A percentile compares a stretch with the other conserved stretches of the same genome.
Evolutionary conservation across 2,797 vertebrate species (phyloP).

Genomic region (Girardinus metallicus): DNA sequence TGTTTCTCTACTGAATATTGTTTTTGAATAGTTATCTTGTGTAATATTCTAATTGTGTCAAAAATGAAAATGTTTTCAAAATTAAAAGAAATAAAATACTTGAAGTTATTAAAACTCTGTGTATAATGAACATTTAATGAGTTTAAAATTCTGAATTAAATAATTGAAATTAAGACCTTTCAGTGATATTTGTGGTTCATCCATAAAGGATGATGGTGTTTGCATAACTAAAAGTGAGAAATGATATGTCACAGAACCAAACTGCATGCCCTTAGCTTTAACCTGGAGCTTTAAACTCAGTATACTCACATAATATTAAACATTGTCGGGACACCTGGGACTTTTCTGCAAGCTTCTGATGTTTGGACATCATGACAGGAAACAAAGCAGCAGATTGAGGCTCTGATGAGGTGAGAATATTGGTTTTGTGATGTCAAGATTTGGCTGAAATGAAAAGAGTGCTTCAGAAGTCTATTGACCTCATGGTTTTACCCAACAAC

Average conservation of each 20-base stretch:
- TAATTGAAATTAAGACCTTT: neutral
- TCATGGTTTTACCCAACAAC: neutral
- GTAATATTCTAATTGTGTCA: neutral
- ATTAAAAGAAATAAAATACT: neutral
- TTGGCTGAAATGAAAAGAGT: constrained; percentile 6
- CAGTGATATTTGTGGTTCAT: neutral
- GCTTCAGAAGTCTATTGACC: constrained; percentile 1
- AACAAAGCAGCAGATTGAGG: neutral
- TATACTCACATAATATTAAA: neutral
- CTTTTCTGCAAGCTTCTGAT: neutral
- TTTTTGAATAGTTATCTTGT: neutral
- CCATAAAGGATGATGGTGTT: neutral
- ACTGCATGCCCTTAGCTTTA: neutral
- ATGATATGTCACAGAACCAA: neutral
- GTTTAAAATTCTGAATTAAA: neutral
- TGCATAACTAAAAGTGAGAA: neutral
- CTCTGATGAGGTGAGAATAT: neutral
- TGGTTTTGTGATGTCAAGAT: neutral
- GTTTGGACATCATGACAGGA: neutral
- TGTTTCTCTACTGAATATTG: neutral
- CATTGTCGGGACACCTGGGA: neutral
- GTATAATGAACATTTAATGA: neutral
- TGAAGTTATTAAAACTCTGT: neutral
- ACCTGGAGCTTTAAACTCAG: neutral
- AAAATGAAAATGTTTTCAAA: neutral